These are phyloP conservation scores for Nomada hirtipes DNA, from an alignment of 2,888 invertebrate genomes.

Conservation along the genomic window DNA sequence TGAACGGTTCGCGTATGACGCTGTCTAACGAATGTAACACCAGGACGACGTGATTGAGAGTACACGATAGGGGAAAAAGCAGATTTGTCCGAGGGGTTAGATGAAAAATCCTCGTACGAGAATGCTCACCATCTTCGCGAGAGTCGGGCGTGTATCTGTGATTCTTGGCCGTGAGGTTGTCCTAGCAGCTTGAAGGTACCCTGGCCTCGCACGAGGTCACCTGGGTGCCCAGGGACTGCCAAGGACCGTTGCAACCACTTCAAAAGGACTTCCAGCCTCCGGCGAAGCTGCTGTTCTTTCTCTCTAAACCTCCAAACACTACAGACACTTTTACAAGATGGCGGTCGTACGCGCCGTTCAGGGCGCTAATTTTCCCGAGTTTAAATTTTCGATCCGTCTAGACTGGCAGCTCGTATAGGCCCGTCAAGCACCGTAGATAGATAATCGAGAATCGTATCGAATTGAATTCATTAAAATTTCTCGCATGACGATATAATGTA, in stretches of 20 bases:
- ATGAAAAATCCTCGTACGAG: slow-evolving; percentile 47
- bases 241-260: slow-evolving; percentile 77
- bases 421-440: neutral
- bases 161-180: slow-evolving; percentile 65
- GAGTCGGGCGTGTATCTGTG: slow-evolving; percentile 72
- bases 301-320: slow-evolving; percentile 78
- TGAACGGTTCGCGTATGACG: neutral
- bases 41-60: neutral
- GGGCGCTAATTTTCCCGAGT: slow-evolving; percentile 63
- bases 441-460: neutral
- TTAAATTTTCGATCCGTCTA: slow-evolving; percentile 44
- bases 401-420: neutral
- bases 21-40: neutral
- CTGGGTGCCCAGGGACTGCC: slow-evolving; percentile 79
- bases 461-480: neutral
- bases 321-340: slow-evolving; percentile 80
- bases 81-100: slow-evolving; percentile 46
- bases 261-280: slow-evolving; percentile 79
- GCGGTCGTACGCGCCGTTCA: slow-evolving; percentile 67
- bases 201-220: slow-evolving; percentile 77
- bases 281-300: slow-evolving; percentile 76
- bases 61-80: slow-evolving; percentile 7
- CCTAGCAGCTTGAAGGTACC: slow-evolving; percentile 70
- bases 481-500: no score
- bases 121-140: slow-evolving; percentile 79